phyloP scores from a whole-genome alignment of 2,113 vertebrate species.

The Ophthalmolycus amberensis region DNA sequence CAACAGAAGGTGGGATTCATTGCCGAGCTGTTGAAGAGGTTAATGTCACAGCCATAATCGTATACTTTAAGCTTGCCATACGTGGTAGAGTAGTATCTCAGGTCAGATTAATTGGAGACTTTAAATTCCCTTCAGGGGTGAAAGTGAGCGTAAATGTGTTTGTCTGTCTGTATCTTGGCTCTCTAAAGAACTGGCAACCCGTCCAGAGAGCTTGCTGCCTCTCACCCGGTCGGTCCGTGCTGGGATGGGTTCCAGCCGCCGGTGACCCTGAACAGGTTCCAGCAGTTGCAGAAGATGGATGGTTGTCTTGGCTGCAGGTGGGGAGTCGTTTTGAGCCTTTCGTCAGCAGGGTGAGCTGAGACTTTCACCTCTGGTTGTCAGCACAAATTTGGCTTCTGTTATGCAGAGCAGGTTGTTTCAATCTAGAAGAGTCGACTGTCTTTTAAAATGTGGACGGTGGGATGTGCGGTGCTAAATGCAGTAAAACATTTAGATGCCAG shows the following conservation, averaged over 20 bases:
- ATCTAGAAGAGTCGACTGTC: constrained; percentile 20
- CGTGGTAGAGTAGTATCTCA: not conserved
- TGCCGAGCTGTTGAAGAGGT: not conserved
- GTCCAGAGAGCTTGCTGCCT: not conserved
- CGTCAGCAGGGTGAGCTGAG: constrained; percentile 58
- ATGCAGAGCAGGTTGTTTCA: constrained; percentile 54
- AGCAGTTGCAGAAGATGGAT: constrained; percentile 59
- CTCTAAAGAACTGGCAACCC: not conserved
- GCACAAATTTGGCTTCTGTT: constrained; percentile 50
- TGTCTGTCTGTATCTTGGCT: not conserved
- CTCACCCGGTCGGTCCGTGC: not conserved
- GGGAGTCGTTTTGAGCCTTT: constrained; percentile 65
- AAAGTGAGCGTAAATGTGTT: constrained; percentile 2
- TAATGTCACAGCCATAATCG: not conserved
- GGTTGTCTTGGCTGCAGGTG: constrained; percentile 62
- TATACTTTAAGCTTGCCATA: not conserved
- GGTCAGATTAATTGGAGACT: not conserved
- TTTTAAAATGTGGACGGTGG: not conserved
- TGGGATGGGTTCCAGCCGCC: constrained; percentile 34
- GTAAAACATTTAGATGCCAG: constrained; percentile 2
- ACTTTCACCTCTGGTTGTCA: constrained; percentile 61
- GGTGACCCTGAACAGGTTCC: constrained; percentile 55
- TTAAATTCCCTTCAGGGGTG: not conserved
- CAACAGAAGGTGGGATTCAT: not conserved
- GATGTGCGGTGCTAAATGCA: not conserved